Evolutionary conservation across 2,888 invertebrate genomes (phyloP).

Genomic region (Unio pictorum): DNA sequence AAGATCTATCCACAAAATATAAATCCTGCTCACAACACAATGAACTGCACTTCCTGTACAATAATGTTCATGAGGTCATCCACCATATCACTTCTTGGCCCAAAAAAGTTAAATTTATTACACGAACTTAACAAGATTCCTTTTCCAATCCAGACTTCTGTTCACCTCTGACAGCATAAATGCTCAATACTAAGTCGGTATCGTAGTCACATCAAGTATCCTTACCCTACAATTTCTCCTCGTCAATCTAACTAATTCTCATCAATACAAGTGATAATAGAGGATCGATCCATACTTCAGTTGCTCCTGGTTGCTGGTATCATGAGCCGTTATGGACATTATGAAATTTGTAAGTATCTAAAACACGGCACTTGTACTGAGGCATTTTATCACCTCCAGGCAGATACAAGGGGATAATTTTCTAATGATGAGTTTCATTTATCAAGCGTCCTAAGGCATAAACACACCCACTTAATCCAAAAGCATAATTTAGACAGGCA

Average conservation of each 20-base stretch:
- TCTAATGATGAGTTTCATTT: slow-evolving; percentile 48
- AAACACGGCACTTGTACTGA: slow-evolving; percentile 31
- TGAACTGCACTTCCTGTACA: no score
- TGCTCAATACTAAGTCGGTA: no score
- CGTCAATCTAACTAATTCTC: slow-evolving; percentile 29
- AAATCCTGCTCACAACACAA: no score
- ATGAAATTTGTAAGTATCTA: slow-evolving; percentile 48
- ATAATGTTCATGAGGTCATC: no score
- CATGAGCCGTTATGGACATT: slow-evolving; percentile 10
- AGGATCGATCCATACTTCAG: slow-evolving; percentile 30
- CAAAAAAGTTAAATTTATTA: no score
- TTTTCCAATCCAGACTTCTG: no score
- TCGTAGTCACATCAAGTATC: no score
- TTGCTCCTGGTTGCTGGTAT: slow-evolving; percentile 19
- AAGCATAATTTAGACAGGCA: slow-evolving; percentile 31
- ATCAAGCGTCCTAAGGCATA: slow-evolving; percentile 31
- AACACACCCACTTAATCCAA: slow-evolving; percentile 32
- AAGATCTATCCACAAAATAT: no score
- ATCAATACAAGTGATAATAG: slow-evolving; percentile 21
- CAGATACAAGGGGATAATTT: slow-evolving; percentile 46
- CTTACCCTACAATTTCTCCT: no score
- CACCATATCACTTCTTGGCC: no score
- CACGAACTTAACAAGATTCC: no score
- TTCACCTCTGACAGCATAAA: no score
- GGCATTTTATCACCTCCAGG: slow-evolving; percentile 48